These are phyloP conservation scores for Papilio dardanus DNA, from an alignment of 1,140 invertebrate species.

Conservation along the genomic window DNA sequence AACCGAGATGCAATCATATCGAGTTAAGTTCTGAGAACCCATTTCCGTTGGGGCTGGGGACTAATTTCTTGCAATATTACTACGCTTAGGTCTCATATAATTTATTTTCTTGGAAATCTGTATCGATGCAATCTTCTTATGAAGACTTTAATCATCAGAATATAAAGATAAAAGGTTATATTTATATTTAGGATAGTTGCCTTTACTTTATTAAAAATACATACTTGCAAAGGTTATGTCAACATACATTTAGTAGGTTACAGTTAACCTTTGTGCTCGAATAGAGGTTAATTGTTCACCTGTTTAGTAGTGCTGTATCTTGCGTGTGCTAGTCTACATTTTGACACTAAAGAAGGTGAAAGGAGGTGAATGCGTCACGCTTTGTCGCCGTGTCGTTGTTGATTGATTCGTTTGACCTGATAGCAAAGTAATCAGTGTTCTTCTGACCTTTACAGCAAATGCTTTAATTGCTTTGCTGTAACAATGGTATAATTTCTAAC, in stretches of 20 bases:
- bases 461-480: not conserved
- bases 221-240: not conserved
- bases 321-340: not conserved
- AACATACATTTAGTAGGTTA: not conserved
- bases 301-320: not conserved
- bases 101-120: too few relatives aligned
- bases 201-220: not conserved
- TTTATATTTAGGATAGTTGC: not conserved
- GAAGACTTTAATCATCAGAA: too few relatives aligned
- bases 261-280: not conserved
- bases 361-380: not conserved
- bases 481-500: not conserved
- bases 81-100: not conserved
- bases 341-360: not conserved
- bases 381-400: conserved; percentile 38
- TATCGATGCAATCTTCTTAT: too few relatives aligned
- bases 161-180: too few relatives aligned
- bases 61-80: not conserved
- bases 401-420: conserved; percentile 44
- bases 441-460: conserved; percentile 38
- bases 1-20: not conserved
- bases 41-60: not conserved
- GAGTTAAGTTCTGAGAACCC: conserved; percentile 1
- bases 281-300: conserved; percentile 28
- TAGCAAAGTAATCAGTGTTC: conserved; percentile 40